Evolutionary conservation across 2,888 invertebrate genomes (phyloP).

Genomic region (Drosophila multiciliata): DNA sequence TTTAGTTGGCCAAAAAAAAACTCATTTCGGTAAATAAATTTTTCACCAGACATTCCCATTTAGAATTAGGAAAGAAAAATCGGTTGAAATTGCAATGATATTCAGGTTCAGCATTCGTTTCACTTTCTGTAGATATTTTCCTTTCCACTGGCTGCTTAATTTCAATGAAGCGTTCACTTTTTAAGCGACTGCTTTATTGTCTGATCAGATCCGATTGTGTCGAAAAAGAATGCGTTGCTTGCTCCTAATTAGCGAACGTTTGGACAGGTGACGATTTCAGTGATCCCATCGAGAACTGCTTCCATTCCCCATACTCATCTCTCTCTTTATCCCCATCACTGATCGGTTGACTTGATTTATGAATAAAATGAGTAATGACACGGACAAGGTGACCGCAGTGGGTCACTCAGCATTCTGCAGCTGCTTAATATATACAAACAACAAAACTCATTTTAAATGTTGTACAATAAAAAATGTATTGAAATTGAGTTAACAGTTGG

Average conservation of each 20-base stretch:
- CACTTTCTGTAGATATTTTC: neutral
- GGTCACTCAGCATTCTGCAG: neutral
- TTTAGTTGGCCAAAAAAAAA: neutral
- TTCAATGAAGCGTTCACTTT: neutral
- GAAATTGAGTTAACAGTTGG: no score
- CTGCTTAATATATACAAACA: neutral
- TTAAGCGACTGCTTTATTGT: constrained; percentile 9
- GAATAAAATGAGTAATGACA: constrained; percentile 24
- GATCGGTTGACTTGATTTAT: constrained; percentile 52
- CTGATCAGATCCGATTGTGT: neutral
- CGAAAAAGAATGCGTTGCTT: constrained; percentile 15
- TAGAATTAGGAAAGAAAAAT: neutral
- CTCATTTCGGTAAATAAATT: neutral
- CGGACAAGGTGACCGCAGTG: constrained; percentile 44
- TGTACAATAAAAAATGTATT: no score
- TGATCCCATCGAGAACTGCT: neutral
- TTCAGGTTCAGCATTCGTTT: neutral
- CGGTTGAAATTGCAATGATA: neutral
- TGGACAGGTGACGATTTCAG: constrained; percentile 45
- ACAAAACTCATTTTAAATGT: neutral
- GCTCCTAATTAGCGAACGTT: constrained; percentile 61
- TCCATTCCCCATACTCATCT: no score
- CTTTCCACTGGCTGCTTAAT: neutral
- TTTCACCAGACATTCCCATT: neutral
- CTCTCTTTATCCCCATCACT: constrained; percentile 1